Evolutionary conservation across 2,113 vertebrate genomes (phyloP).

Genomic region (Notarius lentiginosus): DNA sequence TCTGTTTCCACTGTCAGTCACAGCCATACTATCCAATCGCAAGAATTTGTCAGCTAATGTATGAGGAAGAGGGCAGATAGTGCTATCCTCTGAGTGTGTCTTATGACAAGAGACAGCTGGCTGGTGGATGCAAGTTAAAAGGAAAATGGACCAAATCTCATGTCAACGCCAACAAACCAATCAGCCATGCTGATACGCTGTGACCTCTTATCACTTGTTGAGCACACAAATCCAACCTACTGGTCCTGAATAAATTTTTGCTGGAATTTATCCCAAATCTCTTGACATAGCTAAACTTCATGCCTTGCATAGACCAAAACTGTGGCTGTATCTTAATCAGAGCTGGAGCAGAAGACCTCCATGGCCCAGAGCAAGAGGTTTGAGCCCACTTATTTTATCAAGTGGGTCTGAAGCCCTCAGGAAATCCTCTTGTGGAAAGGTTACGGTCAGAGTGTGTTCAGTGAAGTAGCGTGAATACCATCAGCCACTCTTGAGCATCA

Average conservation of each 20-base stretch:
- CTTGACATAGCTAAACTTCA: background rate
- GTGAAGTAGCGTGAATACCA: slow-evolving; percentile 21
- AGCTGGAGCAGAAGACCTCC: slow-evolving; percentile 5
- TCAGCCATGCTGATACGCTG: background rate
- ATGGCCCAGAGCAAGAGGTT: slow-evolving; percentile 1
- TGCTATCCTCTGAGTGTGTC: background rate
- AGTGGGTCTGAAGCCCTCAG: slow-evolving; percentile 23
- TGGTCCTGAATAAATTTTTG: background rate
- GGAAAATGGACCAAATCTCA: background rate
- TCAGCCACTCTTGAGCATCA: slow-evolving; percentile 31
- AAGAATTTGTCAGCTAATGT: background rate
- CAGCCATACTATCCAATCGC: background rate
- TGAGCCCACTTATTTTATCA: background rate
- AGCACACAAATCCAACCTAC: background rate
- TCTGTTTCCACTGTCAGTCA: background rate
- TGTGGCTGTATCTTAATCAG: background rate
- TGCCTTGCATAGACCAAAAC: background rate
- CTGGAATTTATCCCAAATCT: background rate
- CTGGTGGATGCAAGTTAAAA: background rate
- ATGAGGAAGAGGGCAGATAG: background rate
- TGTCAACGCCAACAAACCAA: background rate
- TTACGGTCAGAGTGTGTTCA: slow-evolving; percentile 16
- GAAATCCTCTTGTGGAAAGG: slow-evolving; percentile 29
- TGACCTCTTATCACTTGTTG: background rate
- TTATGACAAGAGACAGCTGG: background rate